Conservation (phyloP, 2,113 vertebrate genomes). For the Prolemur simus region DNA sequence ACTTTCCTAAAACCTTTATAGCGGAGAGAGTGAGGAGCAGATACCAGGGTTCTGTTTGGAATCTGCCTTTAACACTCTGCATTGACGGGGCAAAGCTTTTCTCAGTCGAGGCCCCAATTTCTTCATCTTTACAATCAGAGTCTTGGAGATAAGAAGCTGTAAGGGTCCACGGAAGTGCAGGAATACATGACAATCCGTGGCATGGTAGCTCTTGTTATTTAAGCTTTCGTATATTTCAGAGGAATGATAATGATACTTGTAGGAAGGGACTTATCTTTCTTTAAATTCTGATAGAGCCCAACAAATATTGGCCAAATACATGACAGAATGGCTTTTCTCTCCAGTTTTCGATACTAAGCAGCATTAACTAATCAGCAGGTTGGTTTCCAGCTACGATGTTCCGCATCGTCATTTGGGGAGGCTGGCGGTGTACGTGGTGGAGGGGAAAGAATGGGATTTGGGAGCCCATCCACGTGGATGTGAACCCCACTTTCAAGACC, state of each 20-base stretch:
- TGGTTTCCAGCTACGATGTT: neutral
- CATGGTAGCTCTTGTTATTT: neutral
- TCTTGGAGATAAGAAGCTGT: neutral
- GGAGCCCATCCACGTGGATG: neutral
- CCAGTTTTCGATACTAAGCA: too few relatives aligned
- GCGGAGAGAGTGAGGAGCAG: neutral
- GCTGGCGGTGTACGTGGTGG: rapidly evolving
- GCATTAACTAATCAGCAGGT: neutral
- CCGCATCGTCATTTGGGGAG: neutral
- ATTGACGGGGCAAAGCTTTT: neutral
- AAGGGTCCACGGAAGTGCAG: neutral
- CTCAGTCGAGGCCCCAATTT: neutral
- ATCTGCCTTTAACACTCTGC: neutral
- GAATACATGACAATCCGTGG: neutral
- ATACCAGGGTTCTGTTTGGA: neutral
- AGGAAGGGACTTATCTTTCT: neutral
- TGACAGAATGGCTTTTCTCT: neutral
- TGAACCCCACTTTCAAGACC: neutral
- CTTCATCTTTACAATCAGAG: neutral
- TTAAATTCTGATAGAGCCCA: neutral
- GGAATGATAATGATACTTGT: neutral
- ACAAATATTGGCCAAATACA: neutral
- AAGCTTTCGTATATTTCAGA: neutral
- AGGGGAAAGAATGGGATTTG: neutral
- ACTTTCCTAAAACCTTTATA: neutral